Percentiles rank a stretch among this genome's conserved stretches.
Conservation (phyloP, 2,797 vertebrate genomes). For the Dipus sagitta region DNA sequence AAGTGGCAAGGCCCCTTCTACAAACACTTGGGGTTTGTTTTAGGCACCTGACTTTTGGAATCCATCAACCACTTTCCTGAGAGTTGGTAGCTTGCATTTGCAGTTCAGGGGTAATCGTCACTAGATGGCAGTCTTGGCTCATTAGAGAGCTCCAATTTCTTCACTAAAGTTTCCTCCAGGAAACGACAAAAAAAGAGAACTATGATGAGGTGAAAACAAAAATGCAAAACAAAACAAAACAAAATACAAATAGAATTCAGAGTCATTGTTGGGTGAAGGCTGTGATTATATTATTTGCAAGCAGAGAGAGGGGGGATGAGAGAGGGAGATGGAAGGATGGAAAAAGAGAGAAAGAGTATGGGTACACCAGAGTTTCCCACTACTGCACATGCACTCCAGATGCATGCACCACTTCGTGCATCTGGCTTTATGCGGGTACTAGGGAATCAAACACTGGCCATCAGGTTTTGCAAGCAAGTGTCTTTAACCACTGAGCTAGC, state of each 20-base stretch:
- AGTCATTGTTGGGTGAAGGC: neutral
- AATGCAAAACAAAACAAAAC: neutral
- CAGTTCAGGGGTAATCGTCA: conserved; percentile 38
- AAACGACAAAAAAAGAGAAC: neutral
- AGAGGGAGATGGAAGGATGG: too few relatives aligned
- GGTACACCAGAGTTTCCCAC: too few relatives aligned
- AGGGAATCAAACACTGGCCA: too few relatives aligned
- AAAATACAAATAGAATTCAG: neutral
- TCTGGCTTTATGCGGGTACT: too few relatives aligned
- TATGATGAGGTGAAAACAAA: conserved; percentile 41
- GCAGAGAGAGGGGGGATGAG: too few relatives aligned
- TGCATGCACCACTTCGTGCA: too few relatives aligned
- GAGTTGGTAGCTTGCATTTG: conserved; percentile 1
- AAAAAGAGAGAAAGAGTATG: too few relatives aligned
- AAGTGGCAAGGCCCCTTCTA: conserved; percentile 18
- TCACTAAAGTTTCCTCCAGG: neutral
- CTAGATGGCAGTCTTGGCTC: conserved; percentile 68
- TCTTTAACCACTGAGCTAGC: too few relatives aligned
- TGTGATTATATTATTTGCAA: neutral
- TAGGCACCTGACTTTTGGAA: conserved; percentile 1
- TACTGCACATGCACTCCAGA: too few relatives aligned
- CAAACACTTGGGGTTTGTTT: neutral
- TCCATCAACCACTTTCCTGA: neutral
- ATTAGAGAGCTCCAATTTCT: neutral
- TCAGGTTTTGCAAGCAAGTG: too few relatives aligned